Evolutionary conservation across 2,113 vertebrate genomes (phyloP), one percentile per base, ranked within the genome.

Genomic region (Saccopteryx bilineata): DNA sequence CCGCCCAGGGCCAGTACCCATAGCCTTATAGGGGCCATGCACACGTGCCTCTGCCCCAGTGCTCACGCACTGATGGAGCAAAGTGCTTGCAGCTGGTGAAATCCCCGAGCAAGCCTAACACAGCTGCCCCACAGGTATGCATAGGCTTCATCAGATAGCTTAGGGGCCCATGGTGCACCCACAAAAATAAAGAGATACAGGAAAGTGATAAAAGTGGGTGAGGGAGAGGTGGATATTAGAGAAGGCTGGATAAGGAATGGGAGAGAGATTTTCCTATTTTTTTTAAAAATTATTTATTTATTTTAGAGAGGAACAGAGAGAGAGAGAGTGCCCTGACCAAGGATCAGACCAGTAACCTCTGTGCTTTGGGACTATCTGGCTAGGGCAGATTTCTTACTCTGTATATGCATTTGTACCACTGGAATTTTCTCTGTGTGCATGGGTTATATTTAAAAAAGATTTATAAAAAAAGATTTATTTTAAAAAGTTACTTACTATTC

Each of bases 381-480:
- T 39, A 39, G 39, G 39, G 39, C 39, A 72, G 33, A 18, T 63
- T 71, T 83, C 13, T 19, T 52, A 17, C 46, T 80, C 52, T 78
- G 24, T 28, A 50, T 21, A 8, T 31, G 8, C n/a, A 88, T 91
- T 80, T 84, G 31, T 87, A 72, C 54, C 78, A 48, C 4, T 58
- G 28, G 28, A 63, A 91, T 65, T 91, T 88, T 60, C 39, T 31
- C 8, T 58, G 14, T 66, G 48, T 93, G 39, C 48, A 60, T 85
- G 11, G 3, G 12, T 72, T 61, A 46, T 60, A 50, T 86, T 93
- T 71, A 94, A 23, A 85, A 91, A 94, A 88, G 54, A 81, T 71
- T 39, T 39, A 87, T 39, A 54, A 65, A 75, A n/a, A 46, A 60
- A 74, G 69, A 56, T 48, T 1, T 87, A 50, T 81, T 81, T 97